phyloP scores from a whole-genome alignment of 2,113 vertebrate genomes.

The Dromas ardeola region DNA sequence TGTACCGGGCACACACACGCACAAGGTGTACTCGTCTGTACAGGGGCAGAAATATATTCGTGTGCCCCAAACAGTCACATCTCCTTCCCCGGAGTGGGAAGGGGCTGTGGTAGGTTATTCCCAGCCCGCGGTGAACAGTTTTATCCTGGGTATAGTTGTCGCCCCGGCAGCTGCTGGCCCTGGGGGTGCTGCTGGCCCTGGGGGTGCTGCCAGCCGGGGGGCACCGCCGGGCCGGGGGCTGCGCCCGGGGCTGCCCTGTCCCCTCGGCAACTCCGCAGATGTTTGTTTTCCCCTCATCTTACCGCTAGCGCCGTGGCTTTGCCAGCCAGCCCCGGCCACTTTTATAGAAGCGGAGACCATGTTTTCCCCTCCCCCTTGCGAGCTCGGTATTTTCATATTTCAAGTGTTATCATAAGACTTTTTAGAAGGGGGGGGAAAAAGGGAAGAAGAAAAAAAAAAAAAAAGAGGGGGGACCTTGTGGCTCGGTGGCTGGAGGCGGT shows the following conservation, averaged over 20 bases:
- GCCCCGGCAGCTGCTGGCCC: neutral
- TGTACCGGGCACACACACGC: neutral
- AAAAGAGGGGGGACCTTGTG: neutral
- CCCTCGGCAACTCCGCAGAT: neutral
- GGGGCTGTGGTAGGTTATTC: neutral
- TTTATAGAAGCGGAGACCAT: slow-evolving; percentile 34
- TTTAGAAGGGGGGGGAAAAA: neutral
- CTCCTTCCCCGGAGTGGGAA: neutral
- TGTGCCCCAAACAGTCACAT: neutral
- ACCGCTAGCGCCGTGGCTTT: neutral
- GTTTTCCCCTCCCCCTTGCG: slow-evolving; percentile 15
- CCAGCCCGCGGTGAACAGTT: neutral
- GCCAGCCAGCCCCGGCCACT: neutral
- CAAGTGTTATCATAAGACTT: slow-evolving; percentile 71
- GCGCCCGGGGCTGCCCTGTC: neutral
- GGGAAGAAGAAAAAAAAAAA: neutral
- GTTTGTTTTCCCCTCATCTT: slow-evolving; percentile 1
- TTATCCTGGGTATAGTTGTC: neutral
- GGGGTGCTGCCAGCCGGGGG: neutral
- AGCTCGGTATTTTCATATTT: slow-evolving; percentile 55
- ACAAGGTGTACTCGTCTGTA: neutral
- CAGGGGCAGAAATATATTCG: neutral
- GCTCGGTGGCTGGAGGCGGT: slow-evolving; percentile 75
- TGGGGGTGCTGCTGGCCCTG: neutral
- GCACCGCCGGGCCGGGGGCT: neutral